Percentiles rank a stretch among this genome's conserved stretches.
These are phyloP conservation scores for Aproaerema taeniolella DNA, from an alignment of 2,888 invertebrate species.

Conservation along the genomic window DNA sequence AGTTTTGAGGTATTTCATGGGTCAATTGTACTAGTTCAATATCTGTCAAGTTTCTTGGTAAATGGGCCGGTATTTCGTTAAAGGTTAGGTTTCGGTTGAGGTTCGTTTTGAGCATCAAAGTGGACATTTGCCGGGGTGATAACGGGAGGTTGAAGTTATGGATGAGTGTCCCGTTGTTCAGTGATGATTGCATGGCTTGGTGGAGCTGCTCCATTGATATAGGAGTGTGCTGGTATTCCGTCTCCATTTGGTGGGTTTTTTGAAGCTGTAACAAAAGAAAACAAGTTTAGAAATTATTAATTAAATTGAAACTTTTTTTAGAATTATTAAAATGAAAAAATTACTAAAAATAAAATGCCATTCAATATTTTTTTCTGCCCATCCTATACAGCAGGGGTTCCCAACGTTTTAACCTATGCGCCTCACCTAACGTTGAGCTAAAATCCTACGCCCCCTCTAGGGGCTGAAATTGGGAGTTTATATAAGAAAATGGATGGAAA, in stretches of 20 bases:
- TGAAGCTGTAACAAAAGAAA: conserved; percentile 38
- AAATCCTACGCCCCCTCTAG: too few relatives aligned
- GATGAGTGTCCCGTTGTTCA: conserved; percentile 41
- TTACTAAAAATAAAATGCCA: background rate
- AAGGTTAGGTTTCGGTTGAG: conserved; percentile 53
- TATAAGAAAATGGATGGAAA: too few relatives aligned
- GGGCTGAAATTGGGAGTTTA: too few relatives aligned
- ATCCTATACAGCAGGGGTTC: too few relatives aligned
- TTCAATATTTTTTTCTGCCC: background rate
- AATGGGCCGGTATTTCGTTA: conserved; percentile 54
- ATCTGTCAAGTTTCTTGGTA: conserved; percentile 43
- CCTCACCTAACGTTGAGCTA: too few relatives aligned
- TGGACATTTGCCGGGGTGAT: conserved; percentile 64
- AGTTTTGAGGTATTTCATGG: conserved; percentile 40
- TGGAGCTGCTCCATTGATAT: conserved; percentile 68
- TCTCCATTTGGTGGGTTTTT: conserved; percentile 55
- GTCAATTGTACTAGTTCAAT: conserved; percentile 44
- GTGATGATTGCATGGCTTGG: conserved; percentile 58
- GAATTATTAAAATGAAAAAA: background rate
- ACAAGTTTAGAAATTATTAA: background rate
- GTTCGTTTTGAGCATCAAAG: conserved; percentile 61
- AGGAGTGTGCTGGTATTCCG: conserved; percentile 54
- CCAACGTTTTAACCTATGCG: too few relatives aligned
- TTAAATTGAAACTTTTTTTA: background rate
- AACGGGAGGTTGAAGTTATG: conserved; percentile 63